Percentiles rank a stretch among this genome's conserved stretches.
phyloP scores from a whole-genome alignment of 1,140 invertebrate genomes.

The Drosophila varians region DNA sequence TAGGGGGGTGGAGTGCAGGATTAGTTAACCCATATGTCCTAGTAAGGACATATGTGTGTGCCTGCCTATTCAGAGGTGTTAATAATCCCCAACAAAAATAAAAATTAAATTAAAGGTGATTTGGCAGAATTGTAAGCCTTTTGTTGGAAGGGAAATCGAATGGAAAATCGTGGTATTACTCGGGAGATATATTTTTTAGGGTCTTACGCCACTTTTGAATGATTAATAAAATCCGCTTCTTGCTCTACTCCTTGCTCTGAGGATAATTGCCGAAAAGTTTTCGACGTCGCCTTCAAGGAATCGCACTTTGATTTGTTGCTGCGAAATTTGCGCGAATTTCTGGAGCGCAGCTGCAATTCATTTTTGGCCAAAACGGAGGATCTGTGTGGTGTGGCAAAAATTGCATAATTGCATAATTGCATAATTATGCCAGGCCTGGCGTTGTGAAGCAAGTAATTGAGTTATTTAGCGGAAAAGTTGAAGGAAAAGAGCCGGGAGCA shows the following conservation, averaged over 20 bases:
- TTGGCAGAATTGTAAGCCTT: not conserved
- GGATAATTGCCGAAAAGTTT: conserved; percentile 74
- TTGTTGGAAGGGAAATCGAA: not conserved
- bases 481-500: conserved; percentile 29
- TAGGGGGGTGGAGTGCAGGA: conserved; percentile 5
- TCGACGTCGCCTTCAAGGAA: conserved; percentile 43
- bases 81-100: conserved; percentile 25
- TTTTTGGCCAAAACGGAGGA: conserved; percentile 27
- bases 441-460: conserved; percentile 45
- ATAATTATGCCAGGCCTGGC: conserved; percentile 49
- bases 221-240: not conserved
- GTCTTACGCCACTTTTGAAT: not conserved
- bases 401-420: conserved; percentile 61
- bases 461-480: conserved; percentile 65
- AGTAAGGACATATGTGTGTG: not conserved
- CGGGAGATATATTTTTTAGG: not conserved
- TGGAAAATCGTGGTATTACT: not conserved
- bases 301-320: conserved; percentile 67
- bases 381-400: conserved; percentile 25
- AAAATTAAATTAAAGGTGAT: conserved; percentile 16
- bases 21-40: conserved; percentile 37
- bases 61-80: conserved; percentile 10
- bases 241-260: conserved; percentile 3
- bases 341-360: conserved; percentile 60
- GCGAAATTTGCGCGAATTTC: conserved; percentile 11